phyloP scores from a whole-genome alignment of 2,888 invertebrate genomes.

The Helleia helle region DNA sequence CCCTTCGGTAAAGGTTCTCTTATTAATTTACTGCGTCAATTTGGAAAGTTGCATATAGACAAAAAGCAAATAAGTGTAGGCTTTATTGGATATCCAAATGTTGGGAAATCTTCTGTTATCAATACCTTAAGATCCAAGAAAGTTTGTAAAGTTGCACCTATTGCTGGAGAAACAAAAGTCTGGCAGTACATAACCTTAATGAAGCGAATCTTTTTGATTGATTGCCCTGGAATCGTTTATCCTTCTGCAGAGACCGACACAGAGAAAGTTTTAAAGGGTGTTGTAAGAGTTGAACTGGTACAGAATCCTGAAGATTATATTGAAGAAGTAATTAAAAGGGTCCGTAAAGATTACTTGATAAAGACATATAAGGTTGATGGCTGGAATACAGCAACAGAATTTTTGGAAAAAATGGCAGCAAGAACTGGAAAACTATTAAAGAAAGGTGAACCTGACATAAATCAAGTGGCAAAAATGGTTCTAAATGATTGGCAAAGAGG shows the following conservation, averaged over 20 bases:
- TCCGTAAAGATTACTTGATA: slow-evolving; percentile 89
- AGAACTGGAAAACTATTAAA: slow-evolving; percentile 93
- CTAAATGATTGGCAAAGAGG: slow-evolving; percentile 99
- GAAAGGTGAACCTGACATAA: slow-evolving; percentile 96
- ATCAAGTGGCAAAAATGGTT: slow-evolving; percentile 92
- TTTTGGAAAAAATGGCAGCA: slow-evolving; percentile 91
- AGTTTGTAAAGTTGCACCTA: slow-evolving; percentile 98
- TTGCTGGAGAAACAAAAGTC: slow-evolving; percentile 97
- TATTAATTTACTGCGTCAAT: slow-evolving; percentile 95
- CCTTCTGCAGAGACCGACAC: slow-evolving; percentile 96
- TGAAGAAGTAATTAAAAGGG: slow-evolving; percentile 86
- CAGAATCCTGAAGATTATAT: slow-evolving; percentile 97
- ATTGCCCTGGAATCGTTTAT: slow-evolving; percentile 99
- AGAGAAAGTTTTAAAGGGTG: slow-evolving; percentile 96
- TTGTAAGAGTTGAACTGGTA: slow-evolving; percentile 96
- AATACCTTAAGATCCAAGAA: slow-evolving; percentile 96
- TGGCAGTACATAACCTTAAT: slow-evolving; percentile 99
- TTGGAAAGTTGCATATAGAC: slow-evolving; percentile 95
- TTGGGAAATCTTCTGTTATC: slow-evolving; percentile 98
- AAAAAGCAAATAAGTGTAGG: slow-evolving; percentile 99
- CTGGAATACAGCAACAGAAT: slow-evolving; percentile 89
- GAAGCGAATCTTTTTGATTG: slow-evolving; percentile 96
- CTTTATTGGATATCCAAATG: slow-evolving; percentile 99
- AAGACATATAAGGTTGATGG: slow-evolving; percentile 91
- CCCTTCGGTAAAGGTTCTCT: slow-evolving; percentile 98